Evolutionary conservation across 2,113 vertebrate genomes (phyloP).

Genomic region (Scolopax mira): DNA sequence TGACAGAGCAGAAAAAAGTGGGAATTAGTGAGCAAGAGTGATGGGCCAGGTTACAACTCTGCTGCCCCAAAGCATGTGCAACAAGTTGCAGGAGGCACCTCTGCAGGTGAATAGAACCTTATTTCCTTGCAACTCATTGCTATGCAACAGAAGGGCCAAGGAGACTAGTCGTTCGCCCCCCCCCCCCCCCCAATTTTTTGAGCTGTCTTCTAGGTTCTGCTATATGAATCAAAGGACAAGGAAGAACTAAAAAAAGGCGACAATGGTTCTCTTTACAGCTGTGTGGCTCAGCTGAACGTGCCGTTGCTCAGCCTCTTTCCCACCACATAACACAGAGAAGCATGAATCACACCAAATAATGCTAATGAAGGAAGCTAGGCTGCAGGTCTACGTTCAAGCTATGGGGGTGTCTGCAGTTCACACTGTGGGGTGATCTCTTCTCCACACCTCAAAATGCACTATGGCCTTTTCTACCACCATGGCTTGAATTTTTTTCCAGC

Average conservation of each 20-base stretch:
- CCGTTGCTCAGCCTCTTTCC: background rate
- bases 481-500: background rate
- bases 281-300: rapidly evolving
- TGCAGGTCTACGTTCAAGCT: background rate
- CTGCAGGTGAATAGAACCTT: background rate
- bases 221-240: background rate
- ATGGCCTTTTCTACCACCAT: background rate
- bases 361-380: background rate
- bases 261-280: background rate
- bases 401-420: too few species aligned
- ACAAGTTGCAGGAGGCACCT: background rate
- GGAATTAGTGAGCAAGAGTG: background rate
- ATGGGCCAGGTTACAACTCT: background rate
- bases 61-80: background rate
- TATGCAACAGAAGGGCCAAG: background rate
- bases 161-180: background rate
- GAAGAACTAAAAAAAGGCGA: background rate
- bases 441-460: background rate
- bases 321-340: background rate
- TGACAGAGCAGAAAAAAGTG: background rate
- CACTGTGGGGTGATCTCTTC: background rate
- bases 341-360: background rate
- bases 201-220: background rate
- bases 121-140: background rate
- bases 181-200: background rate